Percentiles rank a stretch among this genome's conserved stretches.
phyloP scores from a whole-genome alignment of 2,888 invertebrate species.

The Drosophila neonasuta region DNA sequence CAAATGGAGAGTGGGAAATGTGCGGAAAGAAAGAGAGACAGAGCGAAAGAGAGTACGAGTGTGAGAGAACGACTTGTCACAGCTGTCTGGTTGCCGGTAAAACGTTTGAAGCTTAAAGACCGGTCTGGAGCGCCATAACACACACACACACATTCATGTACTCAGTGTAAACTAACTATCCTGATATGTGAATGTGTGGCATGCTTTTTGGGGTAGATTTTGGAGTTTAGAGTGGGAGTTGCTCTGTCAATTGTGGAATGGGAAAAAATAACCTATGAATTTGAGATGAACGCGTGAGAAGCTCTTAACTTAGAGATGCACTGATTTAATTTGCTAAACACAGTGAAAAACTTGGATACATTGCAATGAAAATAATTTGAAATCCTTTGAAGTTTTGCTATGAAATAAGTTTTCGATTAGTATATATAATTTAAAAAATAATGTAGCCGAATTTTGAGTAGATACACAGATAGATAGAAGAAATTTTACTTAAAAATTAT shows the following conservation, averaged over 20 bases:
- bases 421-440: too few species aligned
- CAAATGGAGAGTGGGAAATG: slow-evolving; percentile 3
- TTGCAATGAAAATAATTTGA: too few species aligned
- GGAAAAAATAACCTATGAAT: slow-evolving; percentile 9
- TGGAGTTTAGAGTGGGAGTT: slow-evolving; percentile 23
- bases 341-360: too few species aligned
- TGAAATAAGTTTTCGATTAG: too few species aligned
- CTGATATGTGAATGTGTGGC: slow-evolving; percentile 29
- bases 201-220: slow-evolving; percentile 36
- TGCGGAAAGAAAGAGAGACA: background rate
- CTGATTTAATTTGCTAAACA: too few species aligned
- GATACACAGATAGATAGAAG: too few species aligned
- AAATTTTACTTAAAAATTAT: too few species aligned
- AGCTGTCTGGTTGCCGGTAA: slow-evolving; percentile 69
- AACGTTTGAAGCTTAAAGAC: slow-evolving; percentile 45
- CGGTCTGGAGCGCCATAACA: slow-evolving; percentile 33
- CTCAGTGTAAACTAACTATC: slow-evolving; percentile 34
- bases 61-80: slow-evolving; percentile 36
- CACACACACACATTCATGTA: slow-evolving; percentile 14
- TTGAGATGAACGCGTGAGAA: slow-evolving; percentile 31
- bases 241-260: background rate
- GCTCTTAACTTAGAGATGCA: background rate
- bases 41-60: slow-evolving; percentile 9
- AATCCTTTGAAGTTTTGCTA: too few species aligned
- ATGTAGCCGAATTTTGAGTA: too few species aligned